Percentiles rank a stretch among this genome's conserved stretches.
Conservation (phyloP, 2,113 vertebrate species). For the Campylorhamphus procurvoides region DNA sequence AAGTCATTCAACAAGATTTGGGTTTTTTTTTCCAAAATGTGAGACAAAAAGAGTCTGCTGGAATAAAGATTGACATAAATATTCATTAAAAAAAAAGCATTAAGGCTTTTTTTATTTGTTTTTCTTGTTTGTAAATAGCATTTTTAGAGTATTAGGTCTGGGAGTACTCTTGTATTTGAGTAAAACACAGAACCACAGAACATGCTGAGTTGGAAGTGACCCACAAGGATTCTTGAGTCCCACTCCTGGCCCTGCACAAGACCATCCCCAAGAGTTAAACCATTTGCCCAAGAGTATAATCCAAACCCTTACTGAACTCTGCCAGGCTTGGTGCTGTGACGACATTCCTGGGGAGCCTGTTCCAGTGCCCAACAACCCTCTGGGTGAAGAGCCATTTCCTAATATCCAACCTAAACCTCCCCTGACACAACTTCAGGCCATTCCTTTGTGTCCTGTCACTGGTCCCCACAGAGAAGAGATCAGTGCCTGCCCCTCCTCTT, state of each 20-base stretch:
- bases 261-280: neutral
- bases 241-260: neutral
- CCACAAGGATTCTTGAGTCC: neutral
- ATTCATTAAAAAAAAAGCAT: neutral
- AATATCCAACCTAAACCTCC: neutral
- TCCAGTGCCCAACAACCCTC: neutral
- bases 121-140: fast-evolving
- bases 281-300: neutral
- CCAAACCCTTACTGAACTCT: neutral
- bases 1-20: neutral
- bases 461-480: neutral
- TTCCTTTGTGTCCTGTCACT: neutral
- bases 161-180: neutral
- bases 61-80: neutral
- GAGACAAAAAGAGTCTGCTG: neutral
- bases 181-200: neutral
- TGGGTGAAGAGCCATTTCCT: neutral
- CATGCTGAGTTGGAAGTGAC: neutral
- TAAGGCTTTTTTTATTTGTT: neutral
- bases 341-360: neutral
- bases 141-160: neutral
- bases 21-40: neutral
- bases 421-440: neutral
- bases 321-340: neutral
- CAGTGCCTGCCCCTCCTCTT: neutral